Evolutionary conservation across 2,797 vertebrate species (phyloP).

Genomic region (Sarcophilus harrisii): DNA sequence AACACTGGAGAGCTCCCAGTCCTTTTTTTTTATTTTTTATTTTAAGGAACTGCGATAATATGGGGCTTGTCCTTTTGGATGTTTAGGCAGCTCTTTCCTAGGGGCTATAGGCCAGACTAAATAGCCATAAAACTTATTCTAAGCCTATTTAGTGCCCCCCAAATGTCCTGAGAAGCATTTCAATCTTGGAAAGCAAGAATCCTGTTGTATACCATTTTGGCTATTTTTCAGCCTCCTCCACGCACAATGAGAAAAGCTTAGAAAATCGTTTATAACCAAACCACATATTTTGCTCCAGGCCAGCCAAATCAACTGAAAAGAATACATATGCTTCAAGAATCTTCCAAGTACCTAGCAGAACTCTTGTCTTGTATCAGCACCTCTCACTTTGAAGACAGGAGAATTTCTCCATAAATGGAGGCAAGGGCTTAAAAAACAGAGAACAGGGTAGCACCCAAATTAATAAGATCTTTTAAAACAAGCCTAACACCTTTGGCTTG

Average conservation of each 20-base stretch:
- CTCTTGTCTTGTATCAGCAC: background rate
- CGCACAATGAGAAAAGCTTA: background rate
- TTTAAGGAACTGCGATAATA: background rate
- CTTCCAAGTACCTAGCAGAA: background rate
- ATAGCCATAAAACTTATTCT: background rate
- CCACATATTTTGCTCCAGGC: background rate
- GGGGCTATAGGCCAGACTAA: background rate
- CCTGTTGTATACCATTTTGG: background rate
- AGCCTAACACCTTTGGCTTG: conserved; percentile 32
- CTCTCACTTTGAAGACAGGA: conserved; percentile 30
- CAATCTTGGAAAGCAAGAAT: background rate
- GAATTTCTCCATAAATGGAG: conserved; percentile 19
- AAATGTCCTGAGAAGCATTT: background rate
- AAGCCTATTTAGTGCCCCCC: background rate
- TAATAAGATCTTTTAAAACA: conserved; percentile 47
- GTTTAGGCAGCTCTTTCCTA: background rate
- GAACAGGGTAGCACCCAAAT: conserved; percentile 34
- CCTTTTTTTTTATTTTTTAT: background rate
- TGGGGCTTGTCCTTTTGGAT: background rate
- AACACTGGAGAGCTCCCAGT: background rate
- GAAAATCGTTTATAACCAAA: background rate
- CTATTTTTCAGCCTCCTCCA: background rate
- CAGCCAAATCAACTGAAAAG: background rate
- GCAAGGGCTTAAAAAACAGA: conserved; percentile 44
- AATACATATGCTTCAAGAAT: background rate